phyloP scores from a whole-genome alignment of 2,113 vertebrate genomes.

The Nettapus auritus region DNA sequence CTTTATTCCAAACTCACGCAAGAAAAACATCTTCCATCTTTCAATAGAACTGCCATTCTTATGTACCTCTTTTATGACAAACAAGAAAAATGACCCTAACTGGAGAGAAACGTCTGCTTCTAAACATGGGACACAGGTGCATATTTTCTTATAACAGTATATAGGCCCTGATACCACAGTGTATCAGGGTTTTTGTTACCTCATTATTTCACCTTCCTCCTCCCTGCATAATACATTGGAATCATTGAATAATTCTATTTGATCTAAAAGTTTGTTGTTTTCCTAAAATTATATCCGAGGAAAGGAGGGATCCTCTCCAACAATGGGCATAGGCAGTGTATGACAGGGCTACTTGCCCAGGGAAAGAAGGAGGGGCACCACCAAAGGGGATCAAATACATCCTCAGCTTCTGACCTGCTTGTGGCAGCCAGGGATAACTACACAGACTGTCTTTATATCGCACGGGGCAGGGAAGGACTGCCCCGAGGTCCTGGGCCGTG shows the following conservation, averaged over 20 bases:
- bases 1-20: neutral
- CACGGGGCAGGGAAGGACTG: neutral
- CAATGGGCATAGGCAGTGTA: neutral
- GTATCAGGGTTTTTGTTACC: neutral
- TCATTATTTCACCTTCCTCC: neutral
- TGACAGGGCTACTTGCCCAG: neutral
- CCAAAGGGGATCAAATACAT: neutral
- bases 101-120: neutral
- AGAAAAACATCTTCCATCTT: neutral
- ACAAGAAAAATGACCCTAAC: neutral
- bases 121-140: neutral
- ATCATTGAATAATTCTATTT: neutral
- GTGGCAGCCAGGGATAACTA: neutral
- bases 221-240: neutral
- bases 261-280: neutral
- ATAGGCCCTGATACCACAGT: neutral
- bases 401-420: neutral
- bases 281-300: neutral
- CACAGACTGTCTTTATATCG: neutral
- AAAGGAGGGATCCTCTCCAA: neutral
- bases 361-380: neutral
- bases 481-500: too few relatives aligned
- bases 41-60: neutral
- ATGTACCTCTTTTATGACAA: neutral
- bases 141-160: neutral